Conservation (phyloP, 2,113 vertebrate genomes). For the Petrocephalus zakoni region DNA sequence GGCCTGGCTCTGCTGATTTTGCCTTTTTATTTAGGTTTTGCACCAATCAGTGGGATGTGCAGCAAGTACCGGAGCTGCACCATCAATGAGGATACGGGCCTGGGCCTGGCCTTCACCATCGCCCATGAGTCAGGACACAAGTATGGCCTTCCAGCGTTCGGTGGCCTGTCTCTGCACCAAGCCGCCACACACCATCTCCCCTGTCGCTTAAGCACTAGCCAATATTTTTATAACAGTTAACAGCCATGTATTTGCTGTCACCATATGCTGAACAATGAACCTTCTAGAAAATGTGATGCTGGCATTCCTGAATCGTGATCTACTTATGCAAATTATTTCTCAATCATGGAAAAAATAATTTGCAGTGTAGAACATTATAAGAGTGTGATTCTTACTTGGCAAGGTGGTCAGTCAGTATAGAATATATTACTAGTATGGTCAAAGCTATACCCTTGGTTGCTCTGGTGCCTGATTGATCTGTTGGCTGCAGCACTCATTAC, state of each 20-base stretch:
- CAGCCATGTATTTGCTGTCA: neutral
- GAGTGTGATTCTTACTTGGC: neutral
- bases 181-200: neutral
- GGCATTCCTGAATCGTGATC: neutral
- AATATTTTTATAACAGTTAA: neutral
- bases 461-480: neutral
- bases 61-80: slow-evolving; percentile 87
- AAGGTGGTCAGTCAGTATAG: neutral
- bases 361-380: neutral
- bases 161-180: neutral
- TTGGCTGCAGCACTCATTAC: neutral
- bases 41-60: slow-evolving; percentile 89
- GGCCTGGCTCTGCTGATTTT: neutral
- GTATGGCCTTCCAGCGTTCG: slow-evolving; percentile 51
- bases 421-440: neutral
- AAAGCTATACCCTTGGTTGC: neutral
- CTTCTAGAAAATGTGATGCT: neutral
- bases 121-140: slow-evolving; percentile 90
- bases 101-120: slow-evolving; percentile 83
- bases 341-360: neutral
- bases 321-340: neutral
- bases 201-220: neutral
- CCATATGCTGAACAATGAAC: neutral
- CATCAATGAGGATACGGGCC: slow-evolving; percentile 79
- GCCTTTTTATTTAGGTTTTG: slow-evolving; percentile 64